Evolutionary conservation across 1,140 invertebrate genomes (phyloP), one percentile per base, ranked within the genome.

Genomic region (Nylanderia fulva): DNA sequence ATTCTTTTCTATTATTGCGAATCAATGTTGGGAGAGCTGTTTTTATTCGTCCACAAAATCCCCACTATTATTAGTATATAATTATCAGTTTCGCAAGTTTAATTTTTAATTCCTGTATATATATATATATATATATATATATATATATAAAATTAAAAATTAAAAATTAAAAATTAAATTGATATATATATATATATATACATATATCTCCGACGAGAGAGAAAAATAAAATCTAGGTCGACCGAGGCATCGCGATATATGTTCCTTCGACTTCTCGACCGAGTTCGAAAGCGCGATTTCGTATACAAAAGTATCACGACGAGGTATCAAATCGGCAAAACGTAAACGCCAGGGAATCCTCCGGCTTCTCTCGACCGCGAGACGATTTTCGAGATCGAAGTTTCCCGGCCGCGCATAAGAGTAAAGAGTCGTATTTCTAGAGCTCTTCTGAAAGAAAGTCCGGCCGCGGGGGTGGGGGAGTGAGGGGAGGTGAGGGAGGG

Each of bases 401-500:
- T 42, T 48, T 64, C 45, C 15, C 36, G 45, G 27, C 42, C 60
- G 54, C n/a, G 56, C 18, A 82, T n/a, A n/a, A n/a, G n/a, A 84
- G 58, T 45, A 33, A 33, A 58, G 64, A 56, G 64, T 39, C 56
- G 85, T 86, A 85, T 75, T 82, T 69, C 61, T 39, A 27, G 54
- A 36, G 48, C 61, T 84, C n/a, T 84, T 69, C 74, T 68, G 82
- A 89, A 89, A 88, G 88, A 86, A 64, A 89, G 84, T 76, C 60
- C 48, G 58, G 54, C 60, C 52, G 82, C 39, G 79, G 33, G 76
- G 85, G n/a, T n/a, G n/a, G n/a, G n/a, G n/a, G n/a, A n/a, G n/a
- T n/a, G n/a, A n/a, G n/a, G n/a, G n/a, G n/a, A n/a, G n/a, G n/a
- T n/a, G n/a, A n/a, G n/a, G n/a, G n/a, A n/a, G n/a, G n/a, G n/a